Percentiles rank a stretch among this genome's conserved stretches.
phyloP scores from a whole-genome alignment of 2,113 vertebrate genomes.

The Ciconia stormi region DNA sequence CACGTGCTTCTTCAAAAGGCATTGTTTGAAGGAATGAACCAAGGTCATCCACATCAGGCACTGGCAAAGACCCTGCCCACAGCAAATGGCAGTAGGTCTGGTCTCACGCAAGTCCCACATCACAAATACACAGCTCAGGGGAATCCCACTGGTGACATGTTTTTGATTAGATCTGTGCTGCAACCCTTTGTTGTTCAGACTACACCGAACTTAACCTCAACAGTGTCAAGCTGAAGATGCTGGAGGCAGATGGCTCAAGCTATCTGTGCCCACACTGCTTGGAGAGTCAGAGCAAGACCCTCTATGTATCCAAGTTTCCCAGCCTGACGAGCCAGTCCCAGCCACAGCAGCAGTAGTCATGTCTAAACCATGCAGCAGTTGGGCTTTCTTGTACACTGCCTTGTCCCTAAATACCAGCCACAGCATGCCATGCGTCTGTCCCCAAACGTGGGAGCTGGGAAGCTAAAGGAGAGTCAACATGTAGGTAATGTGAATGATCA shows the following conservation, averaged over 20 bases:
- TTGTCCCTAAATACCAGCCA: neutral
- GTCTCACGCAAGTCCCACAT: neutral
- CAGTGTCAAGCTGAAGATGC: neutral
- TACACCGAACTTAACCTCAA: rapidly evolving
- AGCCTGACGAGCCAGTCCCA: neutral
- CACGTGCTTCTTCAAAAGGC: neutral
- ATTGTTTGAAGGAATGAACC: neutral
- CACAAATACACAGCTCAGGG: neutral
- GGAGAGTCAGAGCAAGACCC: neutral
- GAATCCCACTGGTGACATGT: rapidly evolving
- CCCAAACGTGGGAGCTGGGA: too few relatives aligned
- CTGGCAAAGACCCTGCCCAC: neutral
- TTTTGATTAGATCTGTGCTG: too few relatives aligned
- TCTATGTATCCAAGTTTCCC: rapidly evolving
- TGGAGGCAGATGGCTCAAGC: neutral
- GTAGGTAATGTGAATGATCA: neutral
- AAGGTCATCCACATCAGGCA: neutral
- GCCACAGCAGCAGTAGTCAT: rapidly evolving
- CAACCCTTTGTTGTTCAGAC: neutral
- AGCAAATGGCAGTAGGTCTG: neutral
- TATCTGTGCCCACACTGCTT: neutral
- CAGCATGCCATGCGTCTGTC: rapidly evolving
- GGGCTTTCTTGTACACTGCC: neutral
- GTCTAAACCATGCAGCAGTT: neutral
- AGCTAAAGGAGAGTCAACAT: neutral